Evolutionary conservation across 2,888 invertebrate genomes (phyloP).

Genomic region (Sipunculus nudus): DNA sequence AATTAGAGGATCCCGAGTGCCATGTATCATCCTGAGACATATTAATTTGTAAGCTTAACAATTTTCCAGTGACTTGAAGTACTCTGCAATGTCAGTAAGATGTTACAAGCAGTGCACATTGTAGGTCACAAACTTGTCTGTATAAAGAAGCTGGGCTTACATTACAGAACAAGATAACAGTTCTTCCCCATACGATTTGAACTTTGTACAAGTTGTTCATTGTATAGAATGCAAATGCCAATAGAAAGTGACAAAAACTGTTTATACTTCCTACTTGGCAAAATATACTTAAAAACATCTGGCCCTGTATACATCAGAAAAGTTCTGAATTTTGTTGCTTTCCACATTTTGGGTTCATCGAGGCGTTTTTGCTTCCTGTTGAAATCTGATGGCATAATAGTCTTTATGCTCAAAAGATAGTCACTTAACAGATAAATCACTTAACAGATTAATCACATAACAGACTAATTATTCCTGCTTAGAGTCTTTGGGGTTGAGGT

Average conservation of each 20-base stretch:
- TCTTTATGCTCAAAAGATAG: not conserved
- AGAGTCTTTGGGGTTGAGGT: not conserved
- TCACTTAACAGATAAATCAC: not conserved
- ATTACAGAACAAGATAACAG: not conserved
- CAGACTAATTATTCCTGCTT: not conserved
- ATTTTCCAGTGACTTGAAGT: not conserved
- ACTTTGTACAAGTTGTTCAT: not conserved
- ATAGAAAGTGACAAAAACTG: not conserved
- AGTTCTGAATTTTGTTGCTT: slow-evolving; percentile 3
- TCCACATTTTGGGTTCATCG: not conserved
- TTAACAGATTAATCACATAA: too few relatives aligned
- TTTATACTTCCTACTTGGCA: not conserved
- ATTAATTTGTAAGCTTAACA: not conserved
- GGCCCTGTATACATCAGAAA: slow-evolving; percentile 6
- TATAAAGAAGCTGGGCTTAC: not conserved
- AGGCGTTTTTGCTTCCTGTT: slow-evolving; percentile 1
- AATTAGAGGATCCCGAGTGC: not conserved
- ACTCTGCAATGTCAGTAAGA: not conserved
- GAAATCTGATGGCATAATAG: not conserved
- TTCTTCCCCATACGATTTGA: not conserved
- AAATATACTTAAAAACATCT: not conserved
- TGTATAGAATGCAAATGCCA: not conserved
- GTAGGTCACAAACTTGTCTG: not conserved
- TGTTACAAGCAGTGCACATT: slow-evolving; percentile 1
- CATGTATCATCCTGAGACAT: not conserved